phyloP scores from a whole-genome alignment of 2,888 invertebrate species.

The Caenorhabditis sp. region DNA sequence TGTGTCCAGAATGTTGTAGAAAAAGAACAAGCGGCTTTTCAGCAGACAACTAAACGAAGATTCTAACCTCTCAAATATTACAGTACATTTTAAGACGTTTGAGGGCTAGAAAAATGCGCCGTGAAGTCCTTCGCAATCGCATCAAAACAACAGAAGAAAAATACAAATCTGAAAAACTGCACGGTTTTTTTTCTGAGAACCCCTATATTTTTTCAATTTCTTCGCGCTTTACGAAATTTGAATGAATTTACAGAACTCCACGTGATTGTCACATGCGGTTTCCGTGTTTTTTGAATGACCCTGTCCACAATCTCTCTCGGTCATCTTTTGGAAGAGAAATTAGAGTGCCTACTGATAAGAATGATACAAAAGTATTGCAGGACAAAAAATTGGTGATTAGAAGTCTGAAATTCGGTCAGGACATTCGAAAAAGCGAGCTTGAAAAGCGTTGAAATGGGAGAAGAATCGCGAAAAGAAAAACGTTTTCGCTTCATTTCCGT shows the following conservation, averaged over 20 bases:
- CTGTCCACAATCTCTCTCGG: not conserved
- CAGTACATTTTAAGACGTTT: no score
- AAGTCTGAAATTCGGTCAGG: not conserved
- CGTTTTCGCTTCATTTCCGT: slow-evolving; percentile 9
- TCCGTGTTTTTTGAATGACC: not conserved
- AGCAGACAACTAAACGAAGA: no score
- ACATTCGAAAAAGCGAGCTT: not conserved
- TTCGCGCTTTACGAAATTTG: no score
- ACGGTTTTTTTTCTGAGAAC: not conserved
- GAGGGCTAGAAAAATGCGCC: not conserved
- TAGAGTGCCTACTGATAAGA: slow-evolving; percentile 17
- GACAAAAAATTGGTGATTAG: not conserved
- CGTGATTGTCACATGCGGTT: not conserved
- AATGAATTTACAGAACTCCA: not conserved
- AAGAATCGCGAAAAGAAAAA: not conserved
- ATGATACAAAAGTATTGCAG: not conserved
- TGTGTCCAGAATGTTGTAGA: no score
- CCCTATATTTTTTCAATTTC: no score
- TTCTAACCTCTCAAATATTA: no score
- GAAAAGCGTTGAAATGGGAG: slow-evolving; percentile 10
- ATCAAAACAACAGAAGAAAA: no score
- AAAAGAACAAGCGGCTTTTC: no score
- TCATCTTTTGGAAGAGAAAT: slow-evolving; percentile 2
- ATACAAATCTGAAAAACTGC: not conserved
- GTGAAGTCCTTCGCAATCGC: not conserved